Conservation (phyloP, 1,140 invertebrate genomes). For the Zaprionus kolodkinae region DNA sequence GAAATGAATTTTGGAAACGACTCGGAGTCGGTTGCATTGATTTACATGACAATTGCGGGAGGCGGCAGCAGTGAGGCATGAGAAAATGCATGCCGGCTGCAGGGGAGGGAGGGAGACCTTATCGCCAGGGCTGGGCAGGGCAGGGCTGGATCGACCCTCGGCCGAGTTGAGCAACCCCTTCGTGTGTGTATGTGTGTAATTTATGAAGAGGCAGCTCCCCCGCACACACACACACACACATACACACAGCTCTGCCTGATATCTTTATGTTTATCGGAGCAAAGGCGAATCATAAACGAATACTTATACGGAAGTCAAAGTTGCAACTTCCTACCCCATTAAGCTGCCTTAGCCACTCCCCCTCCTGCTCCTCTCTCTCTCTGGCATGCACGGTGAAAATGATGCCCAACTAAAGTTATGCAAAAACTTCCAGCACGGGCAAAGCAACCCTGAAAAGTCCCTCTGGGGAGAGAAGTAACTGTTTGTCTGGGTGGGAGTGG, state of each 20-base stretch:
- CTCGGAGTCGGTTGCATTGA: conserved; percentile 68
- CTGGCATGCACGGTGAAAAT: conserved; percentile 28
- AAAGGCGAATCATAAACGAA: conserved; percentile 75
- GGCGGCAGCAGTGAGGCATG: conserved; percentile 32
- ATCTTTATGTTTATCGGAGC: conserved; percentile 62
- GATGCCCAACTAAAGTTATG: conserved; percentile 58
- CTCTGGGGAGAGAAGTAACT: neutral
- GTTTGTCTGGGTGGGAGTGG: neutral
- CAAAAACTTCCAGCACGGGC: conserved; percentile 50
- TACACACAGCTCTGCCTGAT: conserved; percentile 36
- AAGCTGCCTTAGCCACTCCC: neutral
- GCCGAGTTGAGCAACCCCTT: conserved; percentile 52
- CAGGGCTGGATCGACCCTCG: conserved; percentile 21
- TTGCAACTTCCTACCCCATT: conserved; percentile 22
- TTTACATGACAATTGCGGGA: conserved; percentile 75
- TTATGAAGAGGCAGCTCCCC: conserved; percentile 46
- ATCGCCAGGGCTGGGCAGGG: conserved; percentile 43
- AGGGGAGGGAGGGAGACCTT: conserved; percentile 48
- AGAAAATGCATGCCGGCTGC: conserved; percentile 33
- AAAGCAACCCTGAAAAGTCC: conserved; percentile 39
- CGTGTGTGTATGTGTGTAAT: conserved; percentile 45
- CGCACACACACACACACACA: neutral
- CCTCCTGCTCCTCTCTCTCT: neutral
- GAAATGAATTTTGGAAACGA: conserved; percentile 68
- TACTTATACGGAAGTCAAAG: conserved; percentile 64